Evolutionary conservation across 2,113 vertebrate species (phyloP), one percentile per base, ranked within the genome.

Genomic region (Strigops habroptila): DNA sequence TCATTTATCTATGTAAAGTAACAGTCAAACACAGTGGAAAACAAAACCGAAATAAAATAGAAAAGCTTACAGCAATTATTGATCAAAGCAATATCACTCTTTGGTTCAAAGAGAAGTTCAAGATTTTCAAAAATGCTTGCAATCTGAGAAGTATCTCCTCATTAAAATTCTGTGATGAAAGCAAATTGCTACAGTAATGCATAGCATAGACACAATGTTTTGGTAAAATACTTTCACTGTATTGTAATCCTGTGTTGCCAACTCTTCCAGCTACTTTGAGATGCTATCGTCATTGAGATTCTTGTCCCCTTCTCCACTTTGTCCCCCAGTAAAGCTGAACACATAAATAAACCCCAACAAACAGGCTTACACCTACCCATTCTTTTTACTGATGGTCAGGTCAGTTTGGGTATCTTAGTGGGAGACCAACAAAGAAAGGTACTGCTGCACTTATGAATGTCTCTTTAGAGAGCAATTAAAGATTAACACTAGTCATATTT

Each of bases 1-100:
- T 59, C 43, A 1, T 95, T 95, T 94, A 82, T 88, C 77, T 95
- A 21, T 67, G 25, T 51, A 83, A 74, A 83, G 43, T 44, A 95
- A 88, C 67, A 91, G 70, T 74, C 51, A 83, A 78, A 68, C 52
- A 90, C 67, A 85, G 79, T 70, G 43, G 70, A 93, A 92, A 95
- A 83, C 64, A 82, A 96, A 96, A 83, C 74, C 48, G 88, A 88
- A 86, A 74, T 60, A 62, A 94, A 93, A 84, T 80, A 71, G 62
- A 49, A 93, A 86, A 95, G 9, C 79, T 88, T 78, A 85, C 35
- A 84, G 82, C 60, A 92, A 79, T 90, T 97, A 90, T 85, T 95
- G 70, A 91, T 96, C 85, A 96, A 94, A 97, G 62, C 19, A 48
- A 14, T 76, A 89, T 74, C 31, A 21, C 7, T 90, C 52, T 63